Percentiles rank a stretch among this genome's conserved stretches.
Evolutionary conservation across 2,113 vertebrate genomes (phyloP).

Genomic region (Clarias batrachus): DNA sequence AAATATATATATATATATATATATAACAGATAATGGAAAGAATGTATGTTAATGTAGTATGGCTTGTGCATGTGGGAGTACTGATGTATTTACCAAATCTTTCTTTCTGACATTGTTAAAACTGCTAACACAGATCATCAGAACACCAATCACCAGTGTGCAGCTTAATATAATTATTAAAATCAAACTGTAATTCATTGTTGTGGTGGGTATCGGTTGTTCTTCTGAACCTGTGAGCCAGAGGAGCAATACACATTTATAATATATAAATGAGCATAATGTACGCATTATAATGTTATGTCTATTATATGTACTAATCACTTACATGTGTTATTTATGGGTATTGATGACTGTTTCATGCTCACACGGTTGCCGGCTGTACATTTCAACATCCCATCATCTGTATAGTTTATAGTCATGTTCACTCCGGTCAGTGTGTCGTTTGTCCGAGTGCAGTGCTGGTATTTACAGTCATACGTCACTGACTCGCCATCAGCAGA

Average conservation of each 20-base stretch:
- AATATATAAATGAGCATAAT: background rate
- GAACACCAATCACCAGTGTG: background rate
- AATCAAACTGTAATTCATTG: background rate
- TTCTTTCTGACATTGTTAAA: background rate
- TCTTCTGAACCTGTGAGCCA: constrained; percentile 7
- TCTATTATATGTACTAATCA: background rate
- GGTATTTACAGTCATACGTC: constrained; percentile 35
- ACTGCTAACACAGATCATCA: background rate
- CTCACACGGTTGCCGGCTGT: constrained; percentile 58
- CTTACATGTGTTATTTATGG: constrained; percentile 42
- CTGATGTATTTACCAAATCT: background rate
- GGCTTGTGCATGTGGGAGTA: background rate
- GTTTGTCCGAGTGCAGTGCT: constrained; percentile 7
- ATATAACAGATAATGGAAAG: background rate
- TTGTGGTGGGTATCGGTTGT: too few relatives aligned
- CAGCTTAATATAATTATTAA: background rate
- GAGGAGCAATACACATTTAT: background rate
- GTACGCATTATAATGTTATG: too few relatives aligned
- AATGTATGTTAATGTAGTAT: background rate
- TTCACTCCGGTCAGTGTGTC: constrained; percentile 29
- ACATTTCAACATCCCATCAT: constrained; percentile 49
- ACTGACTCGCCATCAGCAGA: constrained; percentile 44
- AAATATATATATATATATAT: background rate
- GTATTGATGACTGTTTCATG: background rate
- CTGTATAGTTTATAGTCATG: constrained; percentile 42